phyloP scores from a whole-genome alignment of 2,113 vertebrate species.

The Cygnus atratus region DNA sequence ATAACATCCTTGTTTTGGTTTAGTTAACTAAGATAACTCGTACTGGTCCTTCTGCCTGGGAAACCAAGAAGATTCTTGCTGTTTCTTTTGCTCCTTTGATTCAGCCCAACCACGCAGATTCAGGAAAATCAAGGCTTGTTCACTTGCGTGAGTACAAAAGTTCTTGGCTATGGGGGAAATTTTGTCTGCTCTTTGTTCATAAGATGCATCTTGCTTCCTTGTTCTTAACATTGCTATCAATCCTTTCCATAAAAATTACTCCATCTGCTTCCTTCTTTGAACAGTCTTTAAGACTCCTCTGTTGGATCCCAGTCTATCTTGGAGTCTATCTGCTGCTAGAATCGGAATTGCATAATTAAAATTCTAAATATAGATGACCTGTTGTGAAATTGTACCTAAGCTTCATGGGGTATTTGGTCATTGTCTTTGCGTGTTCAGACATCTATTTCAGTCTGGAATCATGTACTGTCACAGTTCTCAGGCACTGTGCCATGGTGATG shows the following conservation, averaged over 20 bases:
- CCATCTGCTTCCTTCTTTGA: background rate
- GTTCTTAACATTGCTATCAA: background rate
- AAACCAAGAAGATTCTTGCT: constrained; percentile 97
- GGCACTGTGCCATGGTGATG: background rate
- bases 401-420: background rate
- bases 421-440: background rate
- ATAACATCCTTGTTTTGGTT: constrained; percentile 43
- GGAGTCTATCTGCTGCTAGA: background rate
- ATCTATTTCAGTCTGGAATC: background rate
- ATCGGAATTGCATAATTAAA: background rate
- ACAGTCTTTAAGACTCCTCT: background rate
- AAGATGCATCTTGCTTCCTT: background rate
- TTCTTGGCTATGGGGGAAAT: background rate
- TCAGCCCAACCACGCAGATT: constrained; percentile 84
- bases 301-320: background rate
- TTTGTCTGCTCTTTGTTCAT: background rate
- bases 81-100: constrained; percentile 97
- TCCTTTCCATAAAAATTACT: background rate
- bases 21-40: constrained; percentile 97
- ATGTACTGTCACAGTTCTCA: rapidly evolving
- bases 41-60: constrained; percentile 89
- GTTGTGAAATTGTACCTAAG: background rate
- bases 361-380: background rate
- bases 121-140: constrained; percentile 80
- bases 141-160: constrained; percentile 88